phyloP scores from a whole-genome alignment of 1,140 invertebrate species.

The Neotoxoptera formosana region DNA sequence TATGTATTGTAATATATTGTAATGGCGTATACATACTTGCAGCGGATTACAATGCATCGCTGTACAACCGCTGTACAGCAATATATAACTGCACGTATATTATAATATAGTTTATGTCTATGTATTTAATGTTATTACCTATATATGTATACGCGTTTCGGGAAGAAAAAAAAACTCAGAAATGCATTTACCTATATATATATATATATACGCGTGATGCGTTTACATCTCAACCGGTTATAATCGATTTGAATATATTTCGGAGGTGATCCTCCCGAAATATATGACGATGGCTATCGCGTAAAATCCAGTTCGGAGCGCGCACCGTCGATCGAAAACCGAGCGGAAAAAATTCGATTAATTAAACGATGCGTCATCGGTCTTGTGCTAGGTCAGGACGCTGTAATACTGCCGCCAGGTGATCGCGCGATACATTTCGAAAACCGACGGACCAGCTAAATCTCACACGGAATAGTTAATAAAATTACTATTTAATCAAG shows the following conservation, averaged over 20 bases:
- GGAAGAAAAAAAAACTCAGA: background rate
- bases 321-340: background rate
- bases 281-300: background rate
- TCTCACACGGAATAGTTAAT: background rate
- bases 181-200: background rate
- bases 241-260: conserved; percentile 4
- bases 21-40: background rate
- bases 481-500: too few species aligned
- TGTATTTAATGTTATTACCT: too few species aligned
- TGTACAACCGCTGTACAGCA: background rate
- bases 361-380: background rate
- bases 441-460: background rate
- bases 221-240: background rate
- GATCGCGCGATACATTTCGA: background rate
- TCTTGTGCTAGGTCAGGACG: conserved; percentile 10
- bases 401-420: background rate
- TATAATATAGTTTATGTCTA: background rate
- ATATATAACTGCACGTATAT: background rate
- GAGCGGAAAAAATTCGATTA: background rate
- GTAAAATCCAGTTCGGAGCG: conserved; percentile 5
- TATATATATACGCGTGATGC: background rate
- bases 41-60: background rate
- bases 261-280: background rate
- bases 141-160: background rate
- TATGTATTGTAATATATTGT: background rate